Evolutionary conservation across 2,888 invertebrate genomes (phyloP), one percentile per base, ranked within the genome.

Genomic region (Noctua comes): DNA sequence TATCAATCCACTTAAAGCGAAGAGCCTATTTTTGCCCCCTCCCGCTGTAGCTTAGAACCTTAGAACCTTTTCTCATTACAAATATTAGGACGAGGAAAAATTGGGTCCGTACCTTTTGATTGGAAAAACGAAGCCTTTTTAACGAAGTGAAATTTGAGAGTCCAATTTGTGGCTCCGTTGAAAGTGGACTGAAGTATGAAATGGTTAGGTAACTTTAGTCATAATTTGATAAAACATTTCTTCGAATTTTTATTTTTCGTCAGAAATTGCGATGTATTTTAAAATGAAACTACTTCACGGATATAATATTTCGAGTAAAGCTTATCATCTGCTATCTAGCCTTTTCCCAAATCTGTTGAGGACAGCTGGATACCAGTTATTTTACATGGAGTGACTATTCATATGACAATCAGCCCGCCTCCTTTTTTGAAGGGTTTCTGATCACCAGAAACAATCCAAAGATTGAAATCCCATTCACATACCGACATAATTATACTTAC

Each of bases 1-100:
- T 78, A 82, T 73, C 83, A 83, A 89, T 82, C 76, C 76, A 85
- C 75, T 83, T 86, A 80, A 73, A 69, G 46, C 40, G 43, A 85
- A 82, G 43, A 51, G 43, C 48, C 77, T 74, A 76, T 83, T 80
- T 75, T 68, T 40, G 40, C 66, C 54, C 24, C 31, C 51, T n/a
- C 65, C 54, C 43, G 2, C 24, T 66, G 62, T 43, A 72, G 54
- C 57, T 43, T 48, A 62, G 65, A 75, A 65, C 48, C 57, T 43
- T 48, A 62, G 65, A 75, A 65, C 48, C 40, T 78, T 82, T 88
- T 76, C 72, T 78, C 72, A 75, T 85, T 64, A 78, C 66, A 75
- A 82, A 73, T 79, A 79, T 79, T 66, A 72, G 66, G 73, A 80
- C 16, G 68, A 62, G 31, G n/a, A 80, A 86, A 86, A 77, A 54